These are phyloP conservation scores for Volucella bombylans DNA, from an alignment of 2,888 invertebrate genomes.

Conservation along the genomic window DNA sequence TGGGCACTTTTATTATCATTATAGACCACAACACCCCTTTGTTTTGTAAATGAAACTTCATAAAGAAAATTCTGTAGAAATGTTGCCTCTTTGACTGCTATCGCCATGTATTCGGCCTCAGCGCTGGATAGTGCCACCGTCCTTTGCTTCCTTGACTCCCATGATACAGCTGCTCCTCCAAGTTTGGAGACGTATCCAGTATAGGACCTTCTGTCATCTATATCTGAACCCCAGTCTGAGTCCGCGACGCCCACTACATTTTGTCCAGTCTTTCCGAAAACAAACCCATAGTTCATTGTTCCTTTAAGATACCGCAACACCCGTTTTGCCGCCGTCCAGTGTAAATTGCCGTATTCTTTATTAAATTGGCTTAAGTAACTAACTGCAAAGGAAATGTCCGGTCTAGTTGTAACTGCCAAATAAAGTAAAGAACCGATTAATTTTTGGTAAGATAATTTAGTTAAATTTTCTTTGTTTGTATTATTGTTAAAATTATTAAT, in stretches of 20 bases:
- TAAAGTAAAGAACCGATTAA: conserved; percentile 38
- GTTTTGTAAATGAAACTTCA: conserved; percentile 5
- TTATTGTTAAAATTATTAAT: neutral
- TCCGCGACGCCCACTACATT: too few relatives aligned
- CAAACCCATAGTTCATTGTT: too few relatives aligned
- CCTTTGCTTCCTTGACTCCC: conserved; percentile 11
- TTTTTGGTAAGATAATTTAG: conserved; percentile 3
- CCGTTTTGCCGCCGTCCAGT: too few relatives aligned
- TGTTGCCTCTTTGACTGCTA: conserved; percentile 25
- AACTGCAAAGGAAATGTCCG: conserved; percentile 26
- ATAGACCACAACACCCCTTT: conserved; percentile 13
- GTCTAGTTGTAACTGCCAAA: conserved; percentile 31
- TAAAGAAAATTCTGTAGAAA: conserved; percentile 20
- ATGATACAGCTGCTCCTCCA: neutral
- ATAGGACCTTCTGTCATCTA: conserved; percentile 12
- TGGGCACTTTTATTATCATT: conserved; percentile 22
- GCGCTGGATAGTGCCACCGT: conserved; percentile 16
- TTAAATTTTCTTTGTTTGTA: neutral
- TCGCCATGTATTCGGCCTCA: conserved; percentile 18
- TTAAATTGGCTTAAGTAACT: conserved; percentile 34
- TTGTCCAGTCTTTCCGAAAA: too few relatives aligned
- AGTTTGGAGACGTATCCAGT: conserved; percentile 20
- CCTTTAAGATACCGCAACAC: too few relatives aligned
- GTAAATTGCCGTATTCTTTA: conserved; percentile 2
- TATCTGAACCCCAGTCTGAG: conserved; percentile 15